phyloP scores from a whole-genome alignment of 2,888 invertebrate genomes.

The Sinelater perroti region DNA sequence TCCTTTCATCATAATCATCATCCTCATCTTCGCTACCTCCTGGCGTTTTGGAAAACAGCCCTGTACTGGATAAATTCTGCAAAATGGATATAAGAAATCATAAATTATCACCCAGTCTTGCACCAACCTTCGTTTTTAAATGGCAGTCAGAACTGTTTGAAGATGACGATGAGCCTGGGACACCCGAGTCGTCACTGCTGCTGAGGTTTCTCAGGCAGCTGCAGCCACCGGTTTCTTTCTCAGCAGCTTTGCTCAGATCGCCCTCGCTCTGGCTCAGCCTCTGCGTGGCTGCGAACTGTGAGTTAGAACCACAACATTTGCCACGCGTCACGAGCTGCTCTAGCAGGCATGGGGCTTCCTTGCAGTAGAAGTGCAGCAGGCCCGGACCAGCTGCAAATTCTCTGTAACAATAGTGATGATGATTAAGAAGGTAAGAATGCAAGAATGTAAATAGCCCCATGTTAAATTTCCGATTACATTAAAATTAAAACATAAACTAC shows the following conservation, averaged over 20 bases:
- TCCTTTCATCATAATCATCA: slow-evolving; percentile 15
- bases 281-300: slow-evolving; percentile 42
- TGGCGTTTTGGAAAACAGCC: slow-evolving; percentile 56
- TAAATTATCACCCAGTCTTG: no score
- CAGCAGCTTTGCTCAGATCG: slow-evolving; percentile 56
- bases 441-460: no score
- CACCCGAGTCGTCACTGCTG: slow-evolving; percentile 56
- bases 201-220: slow-evolving; percentile 40
- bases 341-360: slow-evolving; percentile 60
- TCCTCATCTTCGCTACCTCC: slow-evolving; percentile 58
- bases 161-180: slow-evolving; percentile 55
- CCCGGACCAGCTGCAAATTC: slow-evolving; percentile 65
- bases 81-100: no score
- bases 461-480: no score
- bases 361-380: slow-evolving; percentile 63
- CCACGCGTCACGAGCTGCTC: slow-evolving; percentile 62
- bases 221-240: slow-evolving; percentile 44
- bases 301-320: slow-evolving; percentile 16
- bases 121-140: slow-evolving; percentile 24
- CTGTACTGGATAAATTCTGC: slow-evolving; percentile 28
- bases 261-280: slow-evolving; percentile 65
- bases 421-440: no score
- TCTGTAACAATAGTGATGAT: slow-evolving; percentile 56
- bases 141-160: slow-evolving; percentile 52
- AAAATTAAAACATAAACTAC: no score